Conservation (phyloP, 1,140 invertebrate species). For the Drosophila murphyi region DNA sequence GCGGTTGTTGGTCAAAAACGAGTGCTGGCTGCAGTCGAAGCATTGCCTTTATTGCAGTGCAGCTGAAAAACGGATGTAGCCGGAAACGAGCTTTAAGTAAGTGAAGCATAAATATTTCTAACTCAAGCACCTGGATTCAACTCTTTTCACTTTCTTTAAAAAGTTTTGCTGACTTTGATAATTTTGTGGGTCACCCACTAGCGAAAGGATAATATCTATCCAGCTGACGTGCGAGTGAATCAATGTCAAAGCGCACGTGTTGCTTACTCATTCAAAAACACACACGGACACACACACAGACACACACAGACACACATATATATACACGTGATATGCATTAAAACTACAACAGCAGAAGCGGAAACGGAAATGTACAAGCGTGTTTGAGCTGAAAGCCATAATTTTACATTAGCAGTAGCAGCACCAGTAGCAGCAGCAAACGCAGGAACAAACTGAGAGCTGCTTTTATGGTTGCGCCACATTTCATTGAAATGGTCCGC, state of each 20-base stretch:
- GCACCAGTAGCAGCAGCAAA: constrained; percentile 1
- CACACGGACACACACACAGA: constrained; percentile 20
- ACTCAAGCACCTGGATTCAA: constrained; percentile 1
- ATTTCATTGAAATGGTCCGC: constrained; percentile 61
- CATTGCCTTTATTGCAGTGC: constrained; percentile 19
- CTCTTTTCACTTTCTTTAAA: neutral
- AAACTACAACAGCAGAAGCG: constrained; percentile 47
- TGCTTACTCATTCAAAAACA: constrained; percentile 51
- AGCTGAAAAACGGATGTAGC: neutral
- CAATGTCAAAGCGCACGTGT: constrained; percentile 60
- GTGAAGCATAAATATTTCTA: constrained; percentile 4
- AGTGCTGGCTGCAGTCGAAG: neutral
- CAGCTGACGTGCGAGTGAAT: constrained; percentile 41
- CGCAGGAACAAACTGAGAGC: constrained; percentile 19
- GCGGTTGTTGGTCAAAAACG: constrained; percentile 4
- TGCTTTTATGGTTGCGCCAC: constrained; percentile 44
- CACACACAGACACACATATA: constrained; percentile 14
- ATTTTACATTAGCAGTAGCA: constrained; percentile 72
- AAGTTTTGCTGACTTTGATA: constrained; percentile 23
- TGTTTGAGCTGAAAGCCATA: constrained; percentile 72
- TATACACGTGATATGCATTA: constrained; percentile 38
- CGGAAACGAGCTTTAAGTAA: neutral
- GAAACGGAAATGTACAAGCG: constrained; percentile 78
- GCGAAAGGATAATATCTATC: constrained; percentile 32
- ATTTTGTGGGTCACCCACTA: neutral